Conservation (phyloP, 1,140 invertebrate genomes). For the Micrasema longulum region DNA sequence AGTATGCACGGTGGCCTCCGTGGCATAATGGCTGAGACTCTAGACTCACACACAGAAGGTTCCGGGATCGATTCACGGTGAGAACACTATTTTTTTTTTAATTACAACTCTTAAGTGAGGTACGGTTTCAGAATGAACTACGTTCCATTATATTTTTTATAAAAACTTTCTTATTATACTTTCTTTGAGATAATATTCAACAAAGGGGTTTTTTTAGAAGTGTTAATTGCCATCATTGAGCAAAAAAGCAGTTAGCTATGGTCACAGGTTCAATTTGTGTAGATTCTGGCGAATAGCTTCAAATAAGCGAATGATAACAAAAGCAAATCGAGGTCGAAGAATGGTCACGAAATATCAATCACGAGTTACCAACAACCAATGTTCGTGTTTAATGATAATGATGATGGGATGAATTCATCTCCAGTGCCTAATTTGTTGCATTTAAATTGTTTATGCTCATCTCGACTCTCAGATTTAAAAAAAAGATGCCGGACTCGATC, state of each 20-base stretch:
- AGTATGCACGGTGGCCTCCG: no score
- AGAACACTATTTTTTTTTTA: no score
- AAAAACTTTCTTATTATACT: background rate
- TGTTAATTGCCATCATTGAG: background rate
- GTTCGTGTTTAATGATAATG: slow-evolving; percentile 2
- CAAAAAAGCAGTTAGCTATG: background rate
- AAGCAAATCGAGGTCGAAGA: background rate
- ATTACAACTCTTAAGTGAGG: no score
- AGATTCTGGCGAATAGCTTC: background rate
- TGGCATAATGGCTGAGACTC: no score
- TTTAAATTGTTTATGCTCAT: background rate
- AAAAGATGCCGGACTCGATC: no score
- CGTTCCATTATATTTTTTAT: background rate
- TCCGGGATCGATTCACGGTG: no score
- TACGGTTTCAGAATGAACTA: no score
- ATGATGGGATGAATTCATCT: slow-evolving; percentile 24
- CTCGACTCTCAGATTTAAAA: no score
- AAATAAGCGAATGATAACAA: slow-evolving; percentile 6
- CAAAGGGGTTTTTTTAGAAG: background rate
- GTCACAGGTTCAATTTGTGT: background rate
- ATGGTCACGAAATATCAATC: slow-evolving; percentile 17
- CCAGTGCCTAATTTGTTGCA: slow-evolving; percentile 18
- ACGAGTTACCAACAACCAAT: slow-evolving; percentile 8
- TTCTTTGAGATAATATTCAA: background rate
- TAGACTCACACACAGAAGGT: no score